Evolutionary conservation across 2,113 vertebrate species (phyloP).

Genomic region (Xyliphius kryptos): DNA sequence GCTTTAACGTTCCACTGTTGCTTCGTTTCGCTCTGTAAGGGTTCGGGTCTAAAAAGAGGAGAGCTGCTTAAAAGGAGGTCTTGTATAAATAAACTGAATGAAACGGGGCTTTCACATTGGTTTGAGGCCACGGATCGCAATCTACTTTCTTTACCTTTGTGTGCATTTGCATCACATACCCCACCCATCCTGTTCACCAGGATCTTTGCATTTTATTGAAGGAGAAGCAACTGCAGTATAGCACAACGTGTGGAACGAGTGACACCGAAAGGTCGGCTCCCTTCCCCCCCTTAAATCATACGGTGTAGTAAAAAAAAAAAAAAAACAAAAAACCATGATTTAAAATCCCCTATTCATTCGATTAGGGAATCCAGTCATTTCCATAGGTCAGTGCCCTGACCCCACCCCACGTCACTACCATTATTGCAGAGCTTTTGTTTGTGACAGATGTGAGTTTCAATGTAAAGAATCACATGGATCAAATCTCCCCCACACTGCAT

Average conservation of each 20-base stretch:
- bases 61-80: no score
- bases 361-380: constrained; percentile 52
- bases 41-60: no score
- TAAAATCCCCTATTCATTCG: constrained; percentile 24
- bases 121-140: constrained; percentile 20
- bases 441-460: constrained; percentile 55
- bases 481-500: constrained; percentile 17
- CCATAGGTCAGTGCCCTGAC: constrained; percentile 58
- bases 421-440: constrained; percentile 52
- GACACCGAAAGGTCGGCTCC: neutral
- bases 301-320: no score
- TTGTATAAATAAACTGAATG: no score
- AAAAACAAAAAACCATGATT: constrained; percentile 15
- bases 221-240: neutral
- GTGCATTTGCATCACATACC: constrained; percentile 41
- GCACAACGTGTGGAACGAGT: neutral
- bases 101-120: constrained; percentile 12
- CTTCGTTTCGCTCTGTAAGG: no score
- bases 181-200: constrained; percentile 35
- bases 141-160: constrained; percentile 28
- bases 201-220: no score
- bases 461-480: constrained; percentile 32
- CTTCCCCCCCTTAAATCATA: neutral
- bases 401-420: constrained; percentile 27
- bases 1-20: no score